Percentiles rank a stretch among this genome's conserved stretches.
phyloP scores from a whole-genome alignment of 2,797 vertebrate species.

The Prionace glauca region DNA sequence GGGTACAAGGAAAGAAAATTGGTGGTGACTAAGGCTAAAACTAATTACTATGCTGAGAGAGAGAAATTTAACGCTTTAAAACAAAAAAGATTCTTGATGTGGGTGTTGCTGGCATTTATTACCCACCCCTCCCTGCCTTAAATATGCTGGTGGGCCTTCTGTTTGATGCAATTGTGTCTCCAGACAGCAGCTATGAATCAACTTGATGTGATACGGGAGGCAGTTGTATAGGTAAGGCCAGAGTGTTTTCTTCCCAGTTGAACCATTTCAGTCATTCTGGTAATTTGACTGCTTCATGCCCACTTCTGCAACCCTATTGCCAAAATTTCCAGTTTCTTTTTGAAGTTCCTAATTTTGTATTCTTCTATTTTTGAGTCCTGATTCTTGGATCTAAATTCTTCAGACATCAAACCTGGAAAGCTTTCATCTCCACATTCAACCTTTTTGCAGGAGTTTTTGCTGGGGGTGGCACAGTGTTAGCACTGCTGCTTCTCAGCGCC shows the following conservation, averaged over 20 bases:
- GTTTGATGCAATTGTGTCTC: neutral
- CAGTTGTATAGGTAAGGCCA: neutral
- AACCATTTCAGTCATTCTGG: neutral
- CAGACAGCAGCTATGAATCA: no score
- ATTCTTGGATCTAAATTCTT: neutral
- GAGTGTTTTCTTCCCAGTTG: neutral
- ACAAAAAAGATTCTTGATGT: no score
- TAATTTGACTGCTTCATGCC: neutral
- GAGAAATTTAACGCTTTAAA: neutral
- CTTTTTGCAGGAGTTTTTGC: neutral
- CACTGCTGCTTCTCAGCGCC: no score
- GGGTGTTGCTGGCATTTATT: neutral
- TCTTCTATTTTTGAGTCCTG: neutral
- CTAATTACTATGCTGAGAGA: neutral
- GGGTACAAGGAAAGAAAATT: neutral
- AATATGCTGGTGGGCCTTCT: neutral
- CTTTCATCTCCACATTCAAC: neutral
- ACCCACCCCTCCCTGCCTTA: neutral
- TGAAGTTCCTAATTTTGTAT: neutral
- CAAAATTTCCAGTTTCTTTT: neutral
- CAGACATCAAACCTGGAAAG: no score
- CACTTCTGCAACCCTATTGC: neutral
- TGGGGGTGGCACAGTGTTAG: no score
- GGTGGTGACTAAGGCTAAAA: neutral
- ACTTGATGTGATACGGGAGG: neutral